Conservation (phyloP, 2,797 vertebrate species). For the Alosa sapidissima region DNA sequence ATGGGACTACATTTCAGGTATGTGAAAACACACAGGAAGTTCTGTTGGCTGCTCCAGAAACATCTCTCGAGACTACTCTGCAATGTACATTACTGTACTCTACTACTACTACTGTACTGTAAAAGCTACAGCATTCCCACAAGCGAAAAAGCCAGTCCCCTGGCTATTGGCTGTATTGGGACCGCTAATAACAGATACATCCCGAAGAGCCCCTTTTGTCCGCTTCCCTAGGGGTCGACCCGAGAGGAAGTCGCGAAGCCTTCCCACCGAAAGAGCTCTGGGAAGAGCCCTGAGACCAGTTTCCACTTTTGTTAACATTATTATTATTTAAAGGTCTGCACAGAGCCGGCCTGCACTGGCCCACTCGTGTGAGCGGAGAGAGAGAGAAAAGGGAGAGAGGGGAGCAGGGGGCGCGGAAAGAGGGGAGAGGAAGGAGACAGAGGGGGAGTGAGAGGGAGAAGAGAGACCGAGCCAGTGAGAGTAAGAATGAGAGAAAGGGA, state of each 20-base stretch:
- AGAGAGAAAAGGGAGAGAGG: conserved; percentile 45
- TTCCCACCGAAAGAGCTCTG: conserved; percentile 70
- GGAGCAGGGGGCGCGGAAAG: not conserved
- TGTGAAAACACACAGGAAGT: conserved; percentile 54
- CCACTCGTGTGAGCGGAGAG: conserved; percentile 54
- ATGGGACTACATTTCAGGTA: conserved; percentile 48
- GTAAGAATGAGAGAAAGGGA: conserved; percentile 8
- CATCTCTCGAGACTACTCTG: not conserved
- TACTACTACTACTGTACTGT: conserved; percentile 44
- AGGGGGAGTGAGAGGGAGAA: not conserved
- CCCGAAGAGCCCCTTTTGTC: conserved; percentile 62
- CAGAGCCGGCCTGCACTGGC: conserved; percentile 41
- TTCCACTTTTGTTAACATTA: conserved; percentile 52
- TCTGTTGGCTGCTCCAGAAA: not conserved
- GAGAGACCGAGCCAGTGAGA: not conserved
- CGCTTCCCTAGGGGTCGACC: conserved; percentile 57
- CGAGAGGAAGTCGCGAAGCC: conserved; percentile 63
- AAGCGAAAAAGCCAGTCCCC: conserved; percentile 46
- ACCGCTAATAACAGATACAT: conserved; percentile 68
- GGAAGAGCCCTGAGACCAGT: conserved; percentile 54
- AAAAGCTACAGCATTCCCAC: conserved; percentile 66
- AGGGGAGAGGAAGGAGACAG: not conserved
- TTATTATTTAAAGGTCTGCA: conserved; percentile 58
- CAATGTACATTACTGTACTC: conserved; percentile 13
- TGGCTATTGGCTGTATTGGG: conserved; percentile 58